Base-by-base conservation (phyloP, 2,888 invertebrate species). In the Himalopsyche anomala region DNA sequence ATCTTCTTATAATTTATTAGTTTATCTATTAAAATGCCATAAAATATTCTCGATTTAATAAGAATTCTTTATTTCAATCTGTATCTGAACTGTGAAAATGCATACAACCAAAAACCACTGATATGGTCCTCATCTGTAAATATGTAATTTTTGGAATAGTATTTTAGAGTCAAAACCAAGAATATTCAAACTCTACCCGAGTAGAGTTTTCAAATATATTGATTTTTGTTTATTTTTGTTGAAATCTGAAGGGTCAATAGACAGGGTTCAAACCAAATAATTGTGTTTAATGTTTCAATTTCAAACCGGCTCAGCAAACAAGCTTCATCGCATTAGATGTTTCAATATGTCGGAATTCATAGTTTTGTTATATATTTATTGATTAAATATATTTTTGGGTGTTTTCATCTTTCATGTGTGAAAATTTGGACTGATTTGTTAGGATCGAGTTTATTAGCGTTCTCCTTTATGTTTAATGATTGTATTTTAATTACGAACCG, bases 201-300 rank as follows among this genome's bases (percentile, higher is more conserved):
- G 62, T 62, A 19, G 19, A 28, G 19, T 19, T 62, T 5, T 62
- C 62, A 62, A 15, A 19, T 19, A 51, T 51, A 19, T 19, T 62
- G 62, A 8, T n/a, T 62, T 28, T 12, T 28, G 19, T 19, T 19
- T 56, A 56, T 62, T 62, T 62, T 62, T 62, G 62, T 62, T 19
- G 62, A 62, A 19, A 62, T 62, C 62, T 62, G 2, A 62, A 62
- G 62, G 62, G 11, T 62, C 62, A 62, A 62, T 19, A 62, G 28
- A 62, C 62, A 62, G 62, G 62, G 62, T 62, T 19, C 62, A 62
- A 62, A 62, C 62, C 62, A 62, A 62, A 62, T 62, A 19, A 62
- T 62, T 62, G 62, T 62, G 62, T 62, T 62, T 19, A 56, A 56
- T 62, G 62, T 19, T 62, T 62, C 62, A 62, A 62, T 62, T 62